Evolutionary conservation across 2,888 invertebrate genomes (phyloP), one percentile per base, ranked within the genome.

Genomic region (Lymantria monacha): DNA sequence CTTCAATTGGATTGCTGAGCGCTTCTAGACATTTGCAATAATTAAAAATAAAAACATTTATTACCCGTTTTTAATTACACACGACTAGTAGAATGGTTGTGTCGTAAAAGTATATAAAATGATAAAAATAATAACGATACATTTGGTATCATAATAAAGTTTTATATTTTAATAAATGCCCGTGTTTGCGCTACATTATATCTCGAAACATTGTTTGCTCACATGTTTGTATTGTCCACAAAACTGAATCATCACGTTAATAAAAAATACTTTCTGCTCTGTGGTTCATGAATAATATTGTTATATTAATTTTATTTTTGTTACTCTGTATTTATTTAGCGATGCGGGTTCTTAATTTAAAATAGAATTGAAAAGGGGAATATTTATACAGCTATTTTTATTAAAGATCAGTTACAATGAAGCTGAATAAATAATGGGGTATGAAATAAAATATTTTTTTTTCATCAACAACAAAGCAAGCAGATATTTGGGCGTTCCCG

Each of bases 331-430:
- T 51, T 55, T 48, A n/a, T 44, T 47, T 44, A 33, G 38, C 44
- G 41, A 53, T 53, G 49, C 51, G 52, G 52, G 59, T 48, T 59
- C 52, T 52, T 55, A 49, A 57, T 61, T 61, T 61, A 47, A 55
- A 61, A 57, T 51, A 43, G 14, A 22, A 53, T 49, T 53, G 42
- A 30, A 51, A 50, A 51, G 9, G 15, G 33, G 42, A 31, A 15
- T 31, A 30, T 30, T 37, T 30, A 42, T 8, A 30, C 9, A 40
- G 37, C 30, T 12, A 48, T 55, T 45, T 49, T 36, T 31, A 30
- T 44, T 33, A n/a, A 11, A 38, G 7, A 38, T n/a, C 38, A 2
- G 38, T 13, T 7, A 38, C 13, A 38, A 7, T 12, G 13, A 38
- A 7, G n/a, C 38, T 9, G 38, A 13, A 33, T 33, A 8, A 33